A percentile compares a stretch with the other conserved stretches of the same genome.
Conservation (phyloP, 2,113 vertebrate species). For the Pollimyrus isidori region DNA sequence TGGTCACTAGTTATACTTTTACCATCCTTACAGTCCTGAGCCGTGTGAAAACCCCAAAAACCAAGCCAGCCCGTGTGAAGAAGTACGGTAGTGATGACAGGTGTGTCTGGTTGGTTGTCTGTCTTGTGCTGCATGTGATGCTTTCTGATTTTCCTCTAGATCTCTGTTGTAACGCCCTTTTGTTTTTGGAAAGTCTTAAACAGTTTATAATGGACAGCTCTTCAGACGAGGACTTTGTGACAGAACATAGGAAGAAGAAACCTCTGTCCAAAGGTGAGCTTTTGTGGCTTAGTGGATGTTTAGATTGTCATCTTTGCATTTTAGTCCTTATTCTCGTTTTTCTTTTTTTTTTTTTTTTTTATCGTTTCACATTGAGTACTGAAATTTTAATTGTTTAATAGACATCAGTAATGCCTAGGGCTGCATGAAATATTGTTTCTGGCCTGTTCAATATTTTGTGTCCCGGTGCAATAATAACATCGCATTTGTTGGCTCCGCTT, state of each 20-base stretch:
- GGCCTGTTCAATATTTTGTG: neutral
- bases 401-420: neutral
- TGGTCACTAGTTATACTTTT: neutral
- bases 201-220: constrained; percentile 53
- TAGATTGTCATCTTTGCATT: neutral
- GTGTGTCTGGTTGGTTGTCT: constrained; percentile 28
- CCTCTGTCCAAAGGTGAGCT: constrained; percentile 43
- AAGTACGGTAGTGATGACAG: constrained; percentile 47
- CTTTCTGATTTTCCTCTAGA: neutral
- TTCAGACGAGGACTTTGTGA: constrained; percentile 60
- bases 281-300: neutral
- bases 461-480: neutral
- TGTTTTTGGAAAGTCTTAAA: constrained; percentile 43
- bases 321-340: neutral
- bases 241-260: constrained; percentile 42
- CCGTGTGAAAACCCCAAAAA: constrained; percentile 52
- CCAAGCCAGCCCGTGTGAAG: constrained; percentile 34
- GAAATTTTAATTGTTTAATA: neutral
- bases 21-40: constrained; percentile 49
- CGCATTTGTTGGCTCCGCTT: neutral
- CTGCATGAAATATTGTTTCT: neutral
- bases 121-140: neutral
- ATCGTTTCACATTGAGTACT: too few species aligned
- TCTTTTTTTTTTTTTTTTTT: neutral
- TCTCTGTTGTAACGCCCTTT: neutral